phyloP scores from a whole-genome alignment of 1,140 invertebrate genomes.

The Plectrocnemia conspersa region DNA sequence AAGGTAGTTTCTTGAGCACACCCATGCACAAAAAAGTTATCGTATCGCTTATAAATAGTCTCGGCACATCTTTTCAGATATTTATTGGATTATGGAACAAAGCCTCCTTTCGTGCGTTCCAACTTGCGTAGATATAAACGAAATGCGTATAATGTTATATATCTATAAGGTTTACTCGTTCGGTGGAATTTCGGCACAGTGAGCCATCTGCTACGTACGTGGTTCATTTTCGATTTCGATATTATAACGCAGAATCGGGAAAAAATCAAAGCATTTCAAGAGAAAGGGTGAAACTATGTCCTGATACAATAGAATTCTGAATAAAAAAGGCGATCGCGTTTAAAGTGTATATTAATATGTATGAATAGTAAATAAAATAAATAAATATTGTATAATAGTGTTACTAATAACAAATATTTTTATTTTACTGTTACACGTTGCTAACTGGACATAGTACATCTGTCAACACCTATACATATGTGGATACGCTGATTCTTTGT shows the following conservation, averaged over 20 bases:
- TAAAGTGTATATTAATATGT: conserved; percentile 3
- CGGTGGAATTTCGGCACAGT: conserved; percentile 9
- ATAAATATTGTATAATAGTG: no score
- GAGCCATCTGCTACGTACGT: conserved; percentile 13
- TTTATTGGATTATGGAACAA: conserved; percentile 32
- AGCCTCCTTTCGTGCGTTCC: conserved; percentile 1
- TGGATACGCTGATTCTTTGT: no score
- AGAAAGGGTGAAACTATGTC: background rate
- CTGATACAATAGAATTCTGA: background rate
- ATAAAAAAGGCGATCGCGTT: background rate
- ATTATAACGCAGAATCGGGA: conserved; percentile 13
- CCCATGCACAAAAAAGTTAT: no score
- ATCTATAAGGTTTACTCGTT: background rate
- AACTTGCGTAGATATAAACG: no score
- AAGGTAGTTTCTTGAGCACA: no score
- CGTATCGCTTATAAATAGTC: conserved; percentile 21
- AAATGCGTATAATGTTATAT: background rate
- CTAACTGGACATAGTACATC: no score
- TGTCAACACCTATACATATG: no score
- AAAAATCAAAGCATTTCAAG: background rate
- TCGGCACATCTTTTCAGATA: conserved; percentile 31
- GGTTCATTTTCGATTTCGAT: conserved; percentile 19
- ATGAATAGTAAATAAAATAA: no score
- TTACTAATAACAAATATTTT: no score
- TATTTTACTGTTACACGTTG: no score